Base-by-base conservation (phyloP, 2,113 vertebrate genomes). In the Picathartes gymnocephalus region DNA sequence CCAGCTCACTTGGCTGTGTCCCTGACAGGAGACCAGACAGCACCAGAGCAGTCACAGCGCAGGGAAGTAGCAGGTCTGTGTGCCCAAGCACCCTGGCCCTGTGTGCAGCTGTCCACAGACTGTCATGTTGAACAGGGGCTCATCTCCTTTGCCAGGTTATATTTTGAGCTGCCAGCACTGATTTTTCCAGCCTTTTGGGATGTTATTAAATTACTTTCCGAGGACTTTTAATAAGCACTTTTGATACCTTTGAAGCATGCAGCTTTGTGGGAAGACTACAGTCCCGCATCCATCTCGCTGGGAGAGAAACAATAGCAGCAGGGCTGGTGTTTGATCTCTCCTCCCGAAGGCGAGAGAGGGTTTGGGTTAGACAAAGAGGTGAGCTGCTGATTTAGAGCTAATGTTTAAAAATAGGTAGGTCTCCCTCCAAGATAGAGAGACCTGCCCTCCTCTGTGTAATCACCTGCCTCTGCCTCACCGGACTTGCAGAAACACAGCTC, bases 161-260 rank as follows among this genome's bases (percentile, higher is more conserved):
- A 86, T 96, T 94, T 95, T 86, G 92, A 96, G 93, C 92, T 84
- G 79, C 90, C 12, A 8, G 83, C 0, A 0, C 90, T 88, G 96
- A 42, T 96, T 95, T 96, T 95, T 92, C 78, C 73, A 93, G 91
- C 86, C 93, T 94, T 93, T 96, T 93, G 93, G 92, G 89, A 95
- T 96, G 96, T 95, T 97, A 95, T 97, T 98, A 97, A 95, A 97
- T 97, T 97, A 97, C 96, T 97, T 98, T 96, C 95, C 90, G 50
- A 95, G 93, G 96, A 97, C 96, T 97, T 98, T 97, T 97, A 98
- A 97, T 97, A 98, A 97, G 96, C 93, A 96, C 94, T 97, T 97
- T 97, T 93, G 93, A 94, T 96, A 93, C 87, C 94, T 97, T 97
- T 98, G 96, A 98, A 97, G 95, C 85, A 0, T 68, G 79, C 7